Percentiles rank a stretch among this genome's conserved stretches.
Conservation (phyloP, 2,888 invertebrate genomes). For the Stegophylla sp. region DNA sequence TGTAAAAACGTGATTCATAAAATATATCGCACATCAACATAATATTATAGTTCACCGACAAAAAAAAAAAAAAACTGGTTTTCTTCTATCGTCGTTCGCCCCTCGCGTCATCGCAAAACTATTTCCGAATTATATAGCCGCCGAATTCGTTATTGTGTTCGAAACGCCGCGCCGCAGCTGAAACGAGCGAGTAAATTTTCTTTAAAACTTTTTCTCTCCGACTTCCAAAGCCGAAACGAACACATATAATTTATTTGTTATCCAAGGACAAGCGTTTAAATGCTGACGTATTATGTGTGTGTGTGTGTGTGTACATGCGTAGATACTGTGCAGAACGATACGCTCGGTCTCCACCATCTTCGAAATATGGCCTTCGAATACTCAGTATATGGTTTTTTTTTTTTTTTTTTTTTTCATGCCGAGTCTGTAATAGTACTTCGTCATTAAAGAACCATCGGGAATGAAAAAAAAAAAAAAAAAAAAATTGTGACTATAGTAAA, state of each 20-base stretch:
- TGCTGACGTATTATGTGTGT: slow-evolving; percentile 8
- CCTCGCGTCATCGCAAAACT: slow-evolving; percentile 38
- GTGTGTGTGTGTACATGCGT: too few relatives aligned
- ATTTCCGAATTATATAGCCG: slow-evolving; percentile 10
- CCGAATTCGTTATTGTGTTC: slow-evolving; percentile 8
- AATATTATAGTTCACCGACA: not conserved
- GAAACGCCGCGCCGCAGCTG: too few relatives aligned
- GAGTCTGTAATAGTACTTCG: not conserved
- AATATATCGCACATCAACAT: not conserved
- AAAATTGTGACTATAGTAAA: slow-evolving; percentile 11
- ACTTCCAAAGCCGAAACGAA: slow-evolving; percentile 18
- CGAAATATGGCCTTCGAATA: slow-evolving; percentile 43
- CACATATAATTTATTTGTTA: slow-evolving; percentile 23
- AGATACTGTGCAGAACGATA: slow-evolving; percentile 25
- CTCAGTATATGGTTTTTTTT: not conserved
- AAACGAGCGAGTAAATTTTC: slow-evolving; percentile 17
- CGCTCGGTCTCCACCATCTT: slow-evolving; percentile 13
- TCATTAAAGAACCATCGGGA: slow-evolving; percentile 36
- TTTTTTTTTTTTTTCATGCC: not conserved
- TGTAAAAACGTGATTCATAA: not conserved
- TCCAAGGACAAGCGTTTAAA: slow-evolving; percentile 46
- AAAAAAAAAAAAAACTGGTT: slow-evolving; percentile 21
- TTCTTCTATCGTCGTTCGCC: too few relatives aligned
- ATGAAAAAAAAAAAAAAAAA: not conserved
- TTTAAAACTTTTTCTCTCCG: slow-evolving; percentile 1